Percentiles rank a stretch among this genome's conserved stretches.
These are phyloP conservation scores for Cephalopholis sonnerati DNA, from an alignment of 2,113 vertebrate species.

Conservation along the genomic window DNA sequence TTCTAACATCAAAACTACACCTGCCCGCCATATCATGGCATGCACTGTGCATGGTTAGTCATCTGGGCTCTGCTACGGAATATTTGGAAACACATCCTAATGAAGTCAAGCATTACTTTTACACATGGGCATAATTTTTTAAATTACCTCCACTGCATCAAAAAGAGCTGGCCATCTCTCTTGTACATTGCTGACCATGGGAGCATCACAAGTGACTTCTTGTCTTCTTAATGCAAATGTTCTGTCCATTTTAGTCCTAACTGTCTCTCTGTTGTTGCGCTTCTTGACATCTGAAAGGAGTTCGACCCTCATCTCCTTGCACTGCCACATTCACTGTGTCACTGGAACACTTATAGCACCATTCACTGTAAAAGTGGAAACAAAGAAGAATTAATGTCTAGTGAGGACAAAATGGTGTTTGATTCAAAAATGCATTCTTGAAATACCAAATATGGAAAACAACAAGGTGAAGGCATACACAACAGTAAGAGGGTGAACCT, in stretches of 20 bases:
- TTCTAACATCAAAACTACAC: slow-evolving; percentile 3
- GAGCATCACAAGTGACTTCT: slow-evolving; percentile 26
- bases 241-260: slow-evolving; percentile 29
- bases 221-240: slow-evolving; percentile 36
- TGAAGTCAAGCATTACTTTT: slow-evolving; percentile 1
- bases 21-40: background rate
- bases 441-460: too few relatives aligned
- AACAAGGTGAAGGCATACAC: too few relatives aligned
- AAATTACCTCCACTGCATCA: background rate
- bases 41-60: slow-evolving; percentile 14
- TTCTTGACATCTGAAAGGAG: slow-evolving; percentile 36
- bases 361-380: slow-evolving; percentile 19
- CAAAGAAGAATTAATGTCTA: slow-evolving; percentile 5
- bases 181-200: slow-evolving; percentile 21
- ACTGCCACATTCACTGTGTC: slow-evolving; percentile 30
- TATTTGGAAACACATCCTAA: background rate
- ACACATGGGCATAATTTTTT: background rate
- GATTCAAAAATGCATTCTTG: too few relatives aligned
- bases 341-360: background rate
- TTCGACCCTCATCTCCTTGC: slow-evolving; percentile 35
- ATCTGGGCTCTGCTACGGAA: background rate
- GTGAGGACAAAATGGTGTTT: too few relatives aligned
- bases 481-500: too few relatives aligned
- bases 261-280: slow-evolving; percentile 18
- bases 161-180: slow-evolving; percentile 34